Conservation (phyloP, 37 sponge, comb jelly and placozoan species). For the Lycopodina hypogea region DNA sequence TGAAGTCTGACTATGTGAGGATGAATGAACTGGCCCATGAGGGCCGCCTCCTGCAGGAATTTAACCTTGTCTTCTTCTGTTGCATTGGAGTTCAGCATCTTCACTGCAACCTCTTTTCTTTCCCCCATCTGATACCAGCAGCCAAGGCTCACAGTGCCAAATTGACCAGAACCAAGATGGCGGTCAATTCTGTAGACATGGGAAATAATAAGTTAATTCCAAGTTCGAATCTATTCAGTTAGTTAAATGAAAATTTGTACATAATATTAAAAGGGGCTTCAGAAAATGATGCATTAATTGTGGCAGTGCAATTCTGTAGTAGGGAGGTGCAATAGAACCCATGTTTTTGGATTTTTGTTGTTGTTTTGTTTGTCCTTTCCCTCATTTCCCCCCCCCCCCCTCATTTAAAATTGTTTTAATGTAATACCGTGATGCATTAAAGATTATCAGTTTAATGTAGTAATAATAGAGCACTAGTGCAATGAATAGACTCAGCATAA, state of each 20-base stretch:
- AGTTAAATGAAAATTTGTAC: not conserved
- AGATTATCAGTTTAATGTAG: no score
- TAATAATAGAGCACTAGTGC: no score
- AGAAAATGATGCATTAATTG: not conserved
- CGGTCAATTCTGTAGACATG: slow-evolving; percentile 2
- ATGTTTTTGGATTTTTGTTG: no score
- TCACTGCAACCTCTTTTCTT: slow-evolving; percentile 47
- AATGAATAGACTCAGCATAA: no score
- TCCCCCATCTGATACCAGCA: slow-evolving; percentile 5
- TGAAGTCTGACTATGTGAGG: slow-evolving; percentile 50
- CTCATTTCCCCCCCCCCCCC: no score
- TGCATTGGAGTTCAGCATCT: slow-evolving; percentile 28
- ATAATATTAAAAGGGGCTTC: not conserved
- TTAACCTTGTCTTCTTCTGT: slow-evolving; percentile 53
- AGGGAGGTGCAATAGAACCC: no score
- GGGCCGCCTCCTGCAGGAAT: slow-evolving; percentile 70
- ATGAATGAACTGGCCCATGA: slow-evolving; percentile 69
- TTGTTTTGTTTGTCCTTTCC: no score
- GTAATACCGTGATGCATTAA: no score
- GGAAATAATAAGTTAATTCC: not conserved
- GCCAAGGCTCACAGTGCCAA: slow-evolving; percentile 55
- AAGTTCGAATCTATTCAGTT: no score
- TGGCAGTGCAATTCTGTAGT: not conserved
- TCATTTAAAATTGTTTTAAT: no score
- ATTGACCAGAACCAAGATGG: slow-evolving; percentile 62